A percentile compares a stretch with the other conserved stretches of the same genome.
These are phyloP conservation scores for Sebastes kiyomatsui DNA, from an alignment of 2,797 vertebrate genomes.

Conservation along the genomic window DNA sequence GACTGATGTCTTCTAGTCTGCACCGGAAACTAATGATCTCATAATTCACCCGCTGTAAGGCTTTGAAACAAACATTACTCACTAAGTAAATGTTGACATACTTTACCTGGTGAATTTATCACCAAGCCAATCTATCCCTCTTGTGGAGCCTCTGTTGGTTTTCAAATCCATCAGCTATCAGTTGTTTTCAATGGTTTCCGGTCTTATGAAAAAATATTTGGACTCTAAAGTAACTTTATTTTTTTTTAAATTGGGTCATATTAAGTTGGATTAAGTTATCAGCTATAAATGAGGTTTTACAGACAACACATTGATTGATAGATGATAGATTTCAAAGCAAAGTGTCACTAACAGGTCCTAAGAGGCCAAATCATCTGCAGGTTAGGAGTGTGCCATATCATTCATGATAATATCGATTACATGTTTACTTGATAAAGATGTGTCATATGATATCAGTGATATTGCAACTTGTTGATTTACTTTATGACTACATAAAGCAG, in stretches of 20 bases:
- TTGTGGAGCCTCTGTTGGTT: neutral
- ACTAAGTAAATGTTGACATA: neutral
- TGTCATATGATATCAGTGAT: neutral
- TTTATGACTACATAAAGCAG: neutral
- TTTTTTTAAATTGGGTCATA: neutral
- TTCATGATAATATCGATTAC: neutral
- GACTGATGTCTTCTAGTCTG: constrained; percentile 20
- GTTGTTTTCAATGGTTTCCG: neutral
- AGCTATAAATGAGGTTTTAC: neutral
- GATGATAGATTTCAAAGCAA: neutral
- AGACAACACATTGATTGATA: neutral
- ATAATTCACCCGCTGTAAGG: neutral
- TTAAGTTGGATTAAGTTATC: neutral
- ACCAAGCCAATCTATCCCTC: neutral
- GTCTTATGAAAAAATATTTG: neutral
- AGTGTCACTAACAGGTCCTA: neutral
- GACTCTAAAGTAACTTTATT: neutral
- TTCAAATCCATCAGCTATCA: neutral
- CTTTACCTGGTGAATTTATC: neutral
- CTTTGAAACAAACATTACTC: neutral
- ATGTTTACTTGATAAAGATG: neutral
- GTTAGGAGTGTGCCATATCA: neutral
- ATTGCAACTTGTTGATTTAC: neutral
- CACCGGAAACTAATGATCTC: constrained; percentile 22
- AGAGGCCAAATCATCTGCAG: neutral